Percentiles rank a stretch among this genome's conserved stretches.
These are phyloP conservation scores for Unio delphinus DNA, from an alignment of 2,888 invertebrate species.

Conservation along the genomic window DNA sequence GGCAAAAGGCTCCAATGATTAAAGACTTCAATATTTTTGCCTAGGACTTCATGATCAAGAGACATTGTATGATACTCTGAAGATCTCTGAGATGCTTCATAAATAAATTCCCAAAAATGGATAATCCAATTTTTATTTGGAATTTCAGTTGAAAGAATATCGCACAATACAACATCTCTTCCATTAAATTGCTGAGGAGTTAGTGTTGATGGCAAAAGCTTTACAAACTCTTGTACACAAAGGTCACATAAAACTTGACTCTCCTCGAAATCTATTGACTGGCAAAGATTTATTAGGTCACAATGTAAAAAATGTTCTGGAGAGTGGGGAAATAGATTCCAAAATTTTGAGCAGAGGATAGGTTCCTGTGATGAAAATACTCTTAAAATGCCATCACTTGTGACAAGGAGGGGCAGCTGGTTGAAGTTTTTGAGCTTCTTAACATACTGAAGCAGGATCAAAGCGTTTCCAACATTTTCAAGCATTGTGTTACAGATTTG, in stretches of 20 bases:
- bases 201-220: not conserved
- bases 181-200: too few relatives aligned
- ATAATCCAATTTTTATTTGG: too few relatives aligned
- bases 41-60: too few relatives aligned
- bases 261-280: not conserved
- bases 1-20: too few relatives aligned
- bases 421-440: constrained; percentile 5
- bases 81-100: too few relatives aligned
- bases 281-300: not conserved
- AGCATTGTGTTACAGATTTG: not conserved
- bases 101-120: too few relatives aligned
- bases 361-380: constrained; percentile 2
- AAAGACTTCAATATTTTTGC: too few relatives aligned
- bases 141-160: too few relatives aligned
- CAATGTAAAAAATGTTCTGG: constrained; percentile 4
- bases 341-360: constrained; percentile 6
- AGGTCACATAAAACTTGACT: constrained; percentile 1
- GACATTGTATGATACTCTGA: too few relatives aligned
- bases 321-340: constrained; percentile 7
- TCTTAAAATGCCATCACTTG: constrained; percentile 6
- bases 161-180: too few relatives aligned
- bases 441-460: constrained; percentile 6
- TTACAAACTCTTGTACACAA: constrained; percentile 3
- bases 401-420: constrained; percentile 16
- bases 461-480: constrained; percentile 2